Base-by-base conservation (phyloP, 30 jellyfish, hydroid and myxozoan genomes). In the Chrysaora quinquecirrha region DNA sequence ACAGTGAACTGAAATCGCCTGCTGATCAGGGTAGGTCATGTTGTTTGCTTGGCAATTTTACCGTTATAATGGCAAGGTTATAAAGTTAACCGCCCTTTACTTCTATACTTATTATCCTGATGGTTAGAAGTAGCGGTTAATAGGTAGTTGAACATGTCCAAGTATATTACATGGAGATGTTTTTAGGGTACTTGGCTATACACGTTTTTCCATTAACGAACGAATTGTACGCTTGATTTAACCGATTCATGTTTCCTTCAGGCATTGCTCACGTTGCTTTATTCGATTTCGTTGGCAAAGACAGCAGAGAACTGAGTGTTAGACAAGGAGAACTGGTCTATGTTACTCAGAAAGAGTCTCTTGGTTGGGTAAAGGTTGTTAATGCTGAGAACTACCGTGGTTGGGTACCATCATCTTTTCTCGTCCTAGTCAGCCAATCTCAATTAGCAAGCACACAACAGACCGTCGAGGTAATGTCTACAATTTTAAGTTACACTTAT, bases 281-380 rank as follows among this genome's bases (percentile, higher is more conserved):
- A 33, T 69, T 61, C 20, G 67, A 75, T 31, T 85, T 85, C 72
- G 9, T 11, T 29, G 87, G 82, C 12, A 68, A 75, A 18, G 68
- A 60, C 43, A 34, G 47, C 30, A 82, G 82, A 0, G 96, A 85
- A 63, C 66, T 85, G 48, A 49, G 85, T 34, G 46, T 85, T 2
- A 66, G 52, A 46, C 89, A 74, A 48, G 96, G 96, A 1, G 96
- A 85, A 14, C 60, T 56, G 9, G 80, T 85, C 33, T 48, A 64
- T 21, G 78, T 85, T 33, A 75, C 50, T 6, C 60, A 29, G 54
- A 71, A 72, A 32, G 87, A 47, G 10, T 22, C 48, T 16, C 73
- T 75, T n/a, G 96, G 96, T 24, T 85, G 96, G 96, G 67, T 76
- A 46, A 85, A 74, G 64, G 96, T 85, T 2, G 62, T 69, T n/a